phyloP scores from a whole-genome alignment of 2,888 invertebrate genomes.

The Microchrysa polita region DNA sequence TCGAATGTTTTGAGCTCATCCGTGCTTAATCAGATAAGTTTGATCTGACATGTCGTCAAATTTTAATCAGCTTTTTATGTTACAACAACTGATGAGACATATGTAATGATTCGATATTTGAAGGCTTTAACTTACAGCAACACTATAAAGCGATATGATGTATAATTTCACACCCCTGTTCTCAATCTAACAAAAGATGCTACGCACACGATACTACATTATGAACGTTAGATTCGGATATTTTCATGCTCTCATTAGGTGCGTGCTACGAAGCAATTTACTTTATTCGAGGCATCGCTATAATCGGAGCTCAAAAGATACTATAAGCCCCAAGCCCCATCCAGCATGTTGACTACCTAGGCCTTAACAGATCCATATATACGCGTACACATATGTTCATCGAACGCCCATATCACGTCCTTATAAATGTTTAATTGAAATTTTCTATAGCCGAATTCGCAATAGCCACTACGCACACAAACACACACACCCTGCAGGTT shows the following conservation, averaged over 20 bases:
- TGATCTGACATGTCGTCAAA: too few relatives aligned
- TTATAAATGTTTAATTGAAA: conserved; percentile 41
- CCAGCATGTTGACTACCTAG: not conserved
- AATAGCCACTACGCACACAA: not conserved
- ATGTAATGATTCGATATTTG: too few relatives aligned
- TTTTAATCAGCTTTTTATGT: too few relatives aligned
- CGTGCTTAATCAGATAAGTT: too few relatives aligned
- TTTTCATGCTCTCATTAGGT: conserved; percentile 25
- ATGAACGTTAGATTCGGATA: conserved; percentile 15
- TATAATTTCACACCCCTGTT: too few relatives aligned
- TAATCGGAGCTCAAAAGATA: conserved; percentile 13
- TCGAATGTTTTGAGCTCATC: too few relatives aligned
- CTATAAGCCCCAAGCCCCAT: not conserved
- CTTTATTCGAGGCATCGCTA: conserved; percentile 24
- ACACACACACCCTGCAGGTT: too few relatives aligned
- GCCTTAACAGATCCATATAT: not conserved
- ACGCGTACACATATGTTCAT: too few relatives aligned
- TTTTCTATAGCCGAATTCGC: conserved; percentile 20
- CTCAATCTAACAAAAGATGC: too few relatives aligned
- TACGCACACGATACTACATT: not conserved
- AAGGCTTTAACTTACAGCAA: too few relatives aligned
- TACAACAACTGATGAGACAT: too few relatives aligned
- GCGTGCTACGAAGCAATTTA: conserved; percentile 35
- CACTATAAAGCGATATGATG: too few relatives aligned
- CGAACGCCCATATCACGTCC: conserved; percentile 6